Base-by-base conservation (phyloP, 2,797 vertebrate genomes). In the Mus caroli region DNA sequence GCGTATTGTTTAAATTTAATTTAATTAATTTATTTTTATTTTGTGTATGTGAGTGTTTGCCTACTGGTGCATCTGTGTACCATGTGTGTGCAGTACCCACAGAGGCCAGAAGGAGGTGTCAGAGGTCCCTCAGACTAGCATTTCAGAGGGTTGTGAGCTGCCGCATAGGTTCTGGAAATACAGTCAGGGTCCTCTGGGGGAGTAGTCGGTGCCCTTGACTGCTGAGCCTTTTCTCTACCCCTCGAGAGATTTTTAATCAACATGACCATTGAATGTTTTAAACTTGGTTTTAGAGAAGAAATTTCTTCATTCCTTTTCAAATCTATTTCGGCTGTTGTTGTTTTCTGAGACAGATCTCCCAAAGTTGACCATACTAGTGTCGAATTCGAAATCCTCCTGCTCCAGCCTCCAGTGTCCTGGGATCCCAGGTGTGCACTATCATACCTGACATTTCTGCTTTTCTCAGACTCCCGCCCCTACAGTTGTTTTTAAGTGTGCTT, bases 291-390 rank as follows among this genome's bases (percentile, higher is more conserved):
- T 87, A 87, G 58, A 95, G 54, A 77, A 75, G 17, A 64, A 60
- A 46, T 78, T 52, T 64, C n/a, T 75, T 54, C 11, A 92, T 75
- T 90, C 43, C 82, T 76, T 94, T 88, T 54, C 73, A 89, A 22
- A 64, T 34, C 43, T 9, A 19, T 88, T 92, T 86, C 71, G 34
- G 0, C 20, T 62, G 6, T 52, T 40, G 46, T 64, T 67, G 6
- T 85, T 85, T 77, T 46, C 75, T 24, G 40, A 62, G 56, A 62
- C 31, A 54, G 54, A 22, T 50, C 28, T 60, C 40, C 10, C 28
- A 3, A 88, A 76, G 37, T 76, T 58, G 40, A 52, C 14, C 58
- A 67, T 22, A 62, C 22, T 79, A 26, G 75, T 20, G 13, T 37
- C 14, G 31, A 52, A 3, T 37, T 64, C 50, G 34, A 14, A 79